phyloP scores from a whole-genome alignment of 2,888 invertebrate species.

The Cryptus armator region DNA sequence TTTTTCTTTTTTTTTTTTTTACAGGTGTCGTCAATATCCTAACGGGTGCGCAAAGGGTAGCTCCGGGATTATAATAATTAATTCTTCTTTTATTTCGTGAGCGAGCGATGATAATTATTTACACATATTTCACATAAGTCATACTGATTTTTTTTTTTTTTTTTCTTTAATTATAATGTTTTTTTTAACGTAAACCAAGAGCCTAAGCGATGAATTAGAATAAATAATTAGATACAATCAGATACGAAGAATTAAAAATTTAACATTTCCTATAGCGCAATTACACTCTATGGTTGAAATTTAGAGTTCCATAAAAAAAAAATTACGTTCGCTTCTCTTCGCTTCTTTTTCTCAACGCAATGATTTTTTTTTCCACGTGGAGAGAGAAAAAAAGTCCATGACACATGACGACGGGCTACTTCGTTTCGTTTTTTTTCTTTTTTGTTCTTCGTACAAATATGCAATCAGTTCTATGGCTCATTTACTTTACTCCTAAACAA shows the following conservation, averaged over 20 bases:
- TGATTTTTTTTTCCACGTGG: conserved; percentile 35
- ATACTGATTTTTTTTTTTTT: conserved; percentile 51
- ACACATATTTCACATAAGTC: conserved; percentile 76
- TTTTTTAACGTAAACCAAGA: conserved; percentile 73
- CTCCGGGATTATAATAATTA: conserved; percentile 76
- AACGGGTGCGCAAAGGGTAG: conserved; percentile 78
- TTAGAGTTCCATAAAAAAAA: background rate
- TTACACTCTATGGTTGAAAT: conserved; percentile 34
- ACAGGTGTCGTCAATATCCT: conserved; percentile 66
- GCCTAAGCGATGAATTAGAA: conserved; percentile 76
- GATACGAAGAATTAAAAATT: conserved; percentile 74
- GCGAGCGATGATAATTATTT: conserved; percentile 79
- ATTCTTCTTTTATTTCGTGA: conserved; percentile 74
- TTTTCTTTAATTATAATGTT: conserved; percentile 53
- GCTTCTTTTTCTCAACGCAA: conserved; percentile 11
- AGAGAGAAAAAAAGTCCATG: conserved; percentile 28
- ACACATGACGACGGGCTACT: conserved; percentile 68
- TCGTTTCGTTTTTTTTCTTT: conserved; percentile 55
- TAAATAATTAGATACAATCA: conserved; percentile 77
- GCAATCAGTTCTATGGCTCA: conserved; percentile 75
- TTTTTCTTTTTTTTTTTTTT: conserved; percentile 58
- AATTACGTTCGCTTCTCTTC: conserved; percentile 10
- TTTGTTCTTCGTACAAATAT: conserved; percentile 76
- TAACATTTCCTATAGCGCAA: conserved; percentile 46
- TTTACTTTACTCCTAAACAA: conserved; percentile 79